Percentiles rank a stretch among this genome's conserved stretches.
These are phyloP conservation scores for Stramonita haemastoma DNA, from an alignment of 2,888 invertebrate genomes.

Conservation along the genomic window DNA sequence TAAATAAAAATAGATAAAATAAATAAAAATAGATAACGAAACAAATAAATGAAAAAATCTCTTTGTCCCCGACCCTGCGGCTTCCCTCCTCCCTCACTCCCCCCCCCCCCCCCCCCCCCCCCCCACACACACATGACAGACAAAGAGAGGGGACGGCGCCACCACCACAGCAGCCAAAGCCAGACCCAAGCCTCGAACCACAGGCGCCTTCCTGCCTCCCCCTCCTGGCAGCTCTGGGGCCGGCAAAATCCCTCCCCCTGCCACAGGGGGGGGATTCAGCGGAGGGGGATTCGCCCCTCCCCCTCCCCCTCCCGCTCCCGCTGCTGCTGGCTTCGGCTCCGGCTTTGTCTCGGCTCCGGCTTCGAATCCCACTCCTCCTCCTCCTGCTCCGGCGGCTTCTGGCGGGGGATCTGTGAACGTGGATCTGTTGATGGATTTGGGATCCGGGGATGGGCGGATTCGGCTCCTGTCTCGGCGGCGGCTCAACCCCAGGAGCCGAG, in stretches of 20 bases:
- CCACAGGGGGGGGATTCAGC: too few relatives aligned
- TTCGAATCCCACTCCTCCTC: not conserved
- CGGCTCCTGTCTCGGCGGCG: slow-evolving; percentile 35
- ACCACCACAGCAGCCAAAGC: slow-evolving; percentile 68
- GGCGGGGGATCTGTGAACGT: slow-evolving; percentile 32
- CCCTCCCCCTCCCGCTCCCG: not conserved
- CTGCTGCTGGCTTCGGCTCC: not conserved
- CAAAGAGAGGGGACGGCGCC: slow-evolving; percentile 58
- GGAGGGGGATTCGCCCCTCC: not conserved
- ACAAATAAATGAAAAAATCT: too few relatives aligned
- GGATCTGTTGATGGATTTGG: slow-evolving; percentile 49
- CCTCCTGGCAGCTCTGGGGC: slow-evolving; percentile 83
- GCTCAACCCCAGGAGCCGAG: slow-evolving; percentile 43
- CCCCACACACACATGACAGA: slow-evolving; percentile 50
- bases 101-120: too few relatives aligned
- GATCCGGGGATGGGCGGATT: not conserved
- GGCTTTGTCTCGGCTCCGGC: slow-evolving; percentile 5
- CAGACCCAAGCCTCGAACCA: slow-evolving; percentile 83
- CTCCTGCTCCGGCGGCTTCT: too few relatives aligned
- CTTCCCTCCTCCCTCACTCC: too few relatives aligned
- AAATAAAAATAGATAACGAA: too few relatives aligned
- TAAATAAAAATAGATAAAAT: too few relatives aligned
- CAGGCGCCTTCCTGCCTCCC: slow-evolving; percentile 81
- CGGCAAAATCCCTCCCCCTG: not conserved
- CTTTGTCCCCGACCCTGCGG: too few relatives aligned